Evolutionary conservation across 2,113 vertebrate species (phyloP), one percentile per base, ranked within the genome.

Genomic region (Phoenicopterus ruber): DNA sequence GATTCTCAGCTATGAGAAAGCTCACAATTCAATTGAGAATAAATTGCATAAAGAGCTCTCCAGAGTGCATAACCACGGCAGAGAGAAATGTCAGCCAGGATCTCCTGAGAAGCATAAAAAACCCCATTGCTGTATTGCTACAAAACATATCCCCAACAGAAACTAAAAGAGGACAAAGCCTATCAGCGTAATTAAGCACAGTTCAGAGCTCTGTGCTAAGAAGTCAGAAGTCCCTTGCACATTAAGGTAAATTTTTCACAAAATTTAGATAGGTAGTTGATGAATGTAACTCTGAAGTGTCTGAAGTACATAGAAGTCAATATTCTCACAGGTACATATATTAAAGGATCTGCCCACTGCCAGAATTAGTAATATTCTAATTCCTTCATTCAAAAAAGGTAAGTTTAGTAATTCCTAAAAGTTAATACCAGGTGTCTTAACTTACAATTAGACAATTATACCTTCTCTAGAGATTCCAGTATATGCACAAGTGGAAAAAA

Each of bases 1-100:
- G 57, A 76, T 86, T 90, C 77, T 84, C 63, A 57, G 52, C 76
- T 76, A 63, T 62, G 49, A 78, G 82, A 88, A 93, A 50, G 21
- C 32, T 72, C 63, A 44, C 52, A 91, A 78, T 88, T 92, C 86
- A 94, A n/a, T 70, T 31, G 69, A 85, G 86, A 95, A 89, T 57
- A 79, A 96, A 92, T 57, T 96, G 76, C 49, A 94, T 93, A 74
- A 93, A 79, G 81, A 95, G n/a, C 61, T 88, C 81, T 88, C 47
- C 67, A 88, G 76, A 71, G 25, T 67, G 7, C 34, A 61, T 42
- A 94, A 63, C 47, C 50, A 91, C 90, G 76, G 40, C 69, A 85
- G 63, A 95, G 34, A 83, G 17, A 81, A 90, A 83, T 76, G 71
- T 71, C 81, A 92, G 52, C 55, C 69, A 71, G 44, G 7, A 63